Evolutionary conservation across 2,888 invertebrate species (phyloP), one percentile per base, ranked within the genome.

Genomic region (Tachina fera): DNA sequence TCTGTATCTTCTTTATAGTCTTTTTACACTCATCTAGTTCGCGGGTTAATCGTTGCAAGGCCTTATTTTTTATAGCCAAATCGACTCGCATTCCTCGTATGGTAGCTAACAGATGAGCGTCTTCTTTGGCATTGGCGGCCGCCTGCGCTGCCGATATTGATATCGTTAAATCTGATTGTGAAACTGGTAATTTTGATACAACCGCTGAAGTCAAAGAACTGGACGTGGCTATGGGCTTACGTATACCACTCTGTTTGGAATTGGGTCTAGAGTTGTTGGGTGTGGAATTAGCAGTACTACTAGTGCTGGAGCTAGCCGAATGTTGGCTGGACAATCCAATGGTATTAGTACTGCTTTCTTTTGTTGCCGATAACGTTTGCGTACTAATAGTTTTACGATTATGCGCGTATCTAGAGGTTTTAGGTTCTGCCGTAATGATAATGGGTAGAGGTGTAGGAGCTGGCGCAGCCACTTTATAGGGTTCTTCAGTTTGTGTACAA

Each of bases 71-170:
- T 47, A 95, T 94, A 5, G 95, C 94, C 71, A 97, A 90, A 90
- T 97, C 97, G 0, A 95, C 92, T 90, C 97, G 96, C 90, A 97
- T 93, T 3, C 96, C 96, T 84, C 97, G 95, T 88, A 97, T 96
- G 0, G 97, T 96, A 0, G 96, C 96, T 39, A 97, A 92, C 65
- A 97, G 93, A 93, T 97, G 96, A 47, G 96, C 94, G 88, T 97
- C 96, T 89, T 96, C 96, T 91, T 95, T 96, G 9, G 87, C 87
- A 71, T 56, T 87, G 19, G 49, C 70, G 31, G 94, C 90, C 86
- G 94, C 94, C 14, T 87, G 86, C 85, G 94, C 94, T 74, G 89
- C 89, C 81, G 90, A 89, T 82, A 90, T 71, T 19, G 91, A 90
- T 43, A 92, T 88, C 6, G 92, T 91, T 13, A 94, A 92, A 56